A percentile compares a stretch with the other conserved stretches of the same genome.
phyloP scores from a whole-genome alignment of 2,797 vertebrate species.

The Trichosurus vulpecula region DNA sequence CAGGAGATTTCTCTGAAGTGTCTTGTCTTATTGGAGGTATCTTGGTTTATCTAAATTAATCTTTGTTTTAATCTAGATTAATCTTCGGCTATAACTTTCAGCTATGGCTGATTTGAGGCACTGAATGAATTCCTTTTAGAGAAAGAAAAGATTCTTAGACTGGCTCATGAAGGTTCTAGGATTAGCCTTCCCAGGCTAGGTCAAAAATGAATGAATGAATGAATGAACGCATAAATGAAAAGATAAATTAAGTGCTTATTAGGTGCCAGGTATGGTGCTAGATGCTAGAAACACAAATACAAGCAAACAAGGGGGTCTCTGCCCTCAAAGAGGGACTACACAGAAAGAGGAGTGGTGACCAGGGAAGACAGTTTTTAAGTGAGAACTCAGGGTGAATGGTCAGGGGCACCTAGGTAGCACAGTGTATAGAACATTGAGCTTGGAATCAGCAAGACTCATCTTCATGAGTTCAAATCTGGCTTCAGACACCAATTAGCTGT shows the following conservation, averaged over 20 bases:
- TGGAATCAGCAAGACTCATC: not conserved
- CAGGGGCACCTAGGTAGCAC: not conserved
- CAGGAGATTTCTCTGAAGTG: not conserved
- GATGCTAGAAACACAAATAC: not conserved
- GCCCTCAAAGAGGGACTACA: not conserved
- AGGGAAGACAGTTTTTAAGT: not conserved
- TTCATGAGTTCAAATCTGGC: not conserved
- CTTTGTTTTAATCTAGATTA: constrained; percentile 3
- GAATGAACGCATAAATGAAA: not conserved
- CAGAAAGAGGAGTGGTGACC: not conserved
- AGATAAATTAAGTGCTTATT: not conserved
- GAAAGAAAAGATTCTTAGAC: constrained; percentile 23
- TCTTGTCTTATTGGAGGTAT: not conserved
- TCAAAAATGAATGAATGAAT: constrained; percentile 1
- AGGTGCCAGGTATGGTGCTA: not conserved
- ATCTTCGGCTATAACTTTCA: not conserved
- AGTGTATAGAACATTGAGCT: not conserved
- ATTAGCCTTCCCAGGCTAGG: not conserved
- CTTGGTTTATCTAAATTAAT: constrained; percentile 31
- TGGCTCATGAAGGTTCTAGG: constrained; percentile 11
- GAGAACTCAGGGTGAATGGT: not conserved
- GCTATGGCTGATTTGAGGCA: not conserved
- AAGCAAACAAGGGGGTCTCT: not conserved
- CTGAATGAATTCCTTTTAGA: constrained; percentile 45
- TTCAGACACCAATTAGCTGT: not conserved